Evolutionary conservation across 2,888 invertebrate genomes (phyloP).

Genomic region (Oxyteleia sp.): DNA sequence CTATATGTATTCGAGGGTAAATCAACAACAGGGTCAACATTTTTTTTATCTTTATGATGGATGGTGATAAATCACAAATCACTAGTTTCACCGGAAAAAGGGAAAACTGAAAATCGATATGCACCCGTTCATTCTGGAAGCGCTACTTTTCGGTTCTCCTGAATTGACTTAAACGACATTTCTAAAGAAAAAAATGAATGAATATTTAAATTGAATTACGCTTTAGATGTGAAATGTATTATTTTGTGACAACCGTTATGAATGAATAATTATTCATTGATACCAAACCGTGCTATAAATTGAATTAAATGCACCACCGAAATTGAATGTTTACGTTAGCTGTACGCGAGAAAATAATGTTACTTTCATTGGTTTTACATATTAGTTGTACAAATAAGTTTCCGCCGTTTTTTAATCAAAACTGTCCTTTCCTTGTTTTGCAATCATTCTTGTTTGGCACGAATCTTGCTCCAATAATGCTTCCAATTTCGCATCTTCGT

Average conservation of each 20-base stretch:
- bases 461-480: no score
- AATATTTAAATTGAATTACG: no score
- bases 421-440: no score
- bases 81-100: constrained; percentile 9
- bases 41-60: constrained; percentile 21
- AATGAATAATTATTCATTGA: background rate
- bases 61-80: constrained; percentile 26
- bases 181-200: no score
- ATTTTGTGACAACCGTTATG: background rate
- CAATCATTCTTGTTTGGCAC: no score
- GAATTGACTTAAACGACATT: no score
- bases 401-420: no score
- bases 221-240: no score
- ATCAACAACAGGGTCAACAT: constrained; percentile 8
- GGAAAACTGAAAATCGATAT: constrained; percentile 20
- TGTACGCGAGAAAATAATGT: background rate
- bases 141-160: background rate
- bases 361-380: background rate
- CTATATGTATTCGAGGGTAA: constrained; percentile 3
- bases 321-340: background rate
- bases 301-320: background rate
- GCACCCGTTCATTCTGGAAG: constrained; percentile 1
- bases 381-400: no score
- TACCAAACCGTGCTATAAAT: background rate
- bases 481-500: no score